Conservation (phyloP, 1,140 invertebrate species). For the Ceratoteleas bidentatus region DNA sequence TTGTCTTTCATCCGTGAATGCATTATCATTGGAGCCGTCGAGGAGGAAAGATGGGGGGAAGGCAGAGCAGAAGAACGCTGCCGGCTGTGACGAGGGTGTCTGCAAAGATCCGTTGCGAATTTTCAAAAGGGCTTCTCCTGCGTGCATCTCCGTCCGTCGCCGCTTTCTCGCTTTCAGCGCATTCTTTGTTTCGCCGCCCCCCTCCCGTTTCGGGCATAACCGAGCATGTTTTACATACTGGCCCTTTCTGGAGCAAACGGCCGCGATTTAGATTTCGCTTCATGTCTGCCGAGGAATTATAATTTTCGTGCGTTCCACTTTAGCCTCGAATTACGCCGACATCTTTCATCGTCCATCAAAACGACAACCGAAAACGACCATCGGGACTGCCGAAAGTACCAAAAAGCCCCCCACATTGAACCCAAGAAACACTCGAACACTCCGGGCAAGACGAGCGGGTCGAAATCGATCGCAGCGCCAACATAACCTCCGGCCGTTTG, state of each 20-base stretch:
- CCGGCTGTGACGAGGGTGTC: slow-evolving; percentile 70
- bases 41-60: slow-evolving; percentile 22
- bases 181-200: slow-evolving; percentile 46
- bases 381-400: too few species aligned
- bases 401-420: too few species aligned
- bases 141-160: slow-evolving; percentile 16
- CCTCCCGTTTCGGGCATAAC: slow-evolving; percentile 30
- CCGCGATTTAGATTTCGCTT: slow-evolving; percentile 67
- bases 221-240: slow-evolving; percentile 69
- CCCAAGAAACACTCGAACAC: too few species aligned
- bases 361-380: too few species aligned
- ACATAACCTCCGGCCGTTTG: slow-evolving; percentile 29
- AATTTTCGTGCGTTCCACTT: slow-evolving; percentile 40
- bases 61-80: slow-evolving; percentile 55
- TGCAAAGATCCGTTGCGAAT: slow-evolving; percentile 73
- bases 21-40: slow-evolving; percentile 51
- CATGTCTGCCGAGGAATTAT: slow-evolving; percentile 53
- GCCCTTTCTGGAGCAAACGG: slow-evolving; percentile 47
- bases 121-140: slow-evolving; percentile 70
- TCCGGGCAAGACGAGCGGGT: too few species aligned
- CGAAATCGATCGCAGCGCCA: too few species aligned
- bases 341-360: too few species aligned
- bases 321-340: slow-evolving; percentile 16
- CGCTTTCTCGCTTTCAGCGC: slow-evolving; percentile 41
- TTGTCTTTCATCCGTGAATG: slow-evolving; percentile 54